Evolutionary conservation across 2,888 invertebrate genomes (phyloP).

Genomic region (Leptopilina drosophilae): DNA sequence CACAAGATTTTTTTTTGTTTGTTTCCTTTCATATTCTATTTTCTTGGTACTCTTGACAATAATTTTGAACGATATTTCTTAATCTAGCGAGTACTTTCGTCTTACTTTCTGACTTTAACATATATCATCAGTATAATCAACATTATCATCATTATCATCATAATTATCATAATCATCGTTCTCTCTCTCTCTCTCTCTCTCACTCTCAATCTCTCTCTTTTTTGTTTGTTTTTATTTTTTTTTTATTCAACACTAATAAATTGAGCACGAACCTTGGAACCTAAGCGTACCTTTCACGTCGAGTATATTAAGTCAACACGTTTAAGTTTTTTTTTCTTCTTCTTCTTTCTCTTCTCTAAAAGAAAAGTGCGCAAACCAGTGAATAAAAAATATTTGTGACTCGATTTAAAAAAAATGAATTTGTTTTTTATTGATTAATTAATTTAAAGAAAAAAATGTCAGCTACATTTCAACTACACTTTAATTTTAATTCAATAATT

Average conservation of each 20-base stretch:
- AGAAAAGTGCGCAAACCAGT: slow-evolving; percentile 39
- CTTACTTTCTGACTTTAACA: slow-evolving; percentile 47
- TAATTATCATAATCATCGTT: slow-evolving; percentile 13
- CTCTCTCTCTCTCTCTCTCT: too few species aligned
- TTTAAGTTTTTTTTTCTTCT: slow-evolving; percentile 48
- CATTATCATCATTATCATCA: slow-evolving; percentile 13
- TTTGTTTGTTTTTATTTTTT: slow-evolving; percentile 32
- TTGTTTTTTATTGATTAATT: too few species aligned
- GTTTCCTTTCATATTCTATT: slow-evolving; percentile 16
- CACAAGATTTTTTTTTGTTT: slow-evolving; percentile 21
- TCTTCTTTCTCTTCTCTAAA: slow-evolving; percentile 37
- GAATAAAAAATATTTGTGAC: background rate
- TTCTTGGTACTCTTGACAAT: slow-evolving; percentile 5
- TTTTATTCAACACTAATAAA: slow-evolving; percentile 44
- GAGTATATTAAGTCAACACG: slow-evolving; percentile 57
- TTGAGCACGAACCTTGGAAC: slow-evolving; percentile 65
- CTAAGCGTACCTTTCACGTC: slow-evolving; percentile 61
- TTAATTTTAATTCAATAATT: too few species aligned
- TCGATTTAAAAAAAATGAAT: too few species aligned
- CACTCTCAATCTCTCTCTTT: too few species aligned
- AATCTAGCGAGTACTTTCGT: slow-evolving; percentile 54
- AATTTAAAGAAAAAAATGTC: too few species aligned
- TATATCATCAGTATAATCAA: background rate
- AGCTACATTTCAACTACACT: too few species aligned
- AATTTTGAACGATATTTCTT: slow-evolving; percentile 16